Evolutionary conservation across 2,888 invertebrate species (phyloP).

Genomic region (Plebejus argus): DNA sequence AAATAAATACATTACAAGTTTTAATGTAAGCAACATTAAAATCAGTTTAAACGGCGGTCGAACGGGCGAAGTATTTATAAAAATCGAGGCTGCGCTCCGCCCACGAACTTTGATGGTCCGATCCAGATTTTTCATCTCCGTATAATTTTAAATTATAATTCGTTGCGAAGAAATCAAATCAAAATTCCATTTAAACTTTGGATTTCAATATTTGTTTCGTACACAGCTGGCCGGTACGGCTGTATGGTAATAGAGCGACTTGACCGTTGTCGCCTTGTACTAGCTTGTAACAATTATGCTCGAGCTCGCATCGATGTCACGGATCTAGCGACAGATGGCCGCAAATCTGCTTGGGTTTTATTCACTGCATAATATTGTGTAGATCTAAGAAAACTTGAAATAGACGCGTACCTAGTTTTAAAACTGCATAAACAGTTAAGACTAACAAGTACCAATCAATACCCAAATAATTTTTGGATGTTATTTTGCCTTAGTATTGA

Average conservation of each 20-base stretch:
- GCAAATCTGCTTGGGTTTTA: background rate
- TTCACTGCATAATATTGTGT: background rate
- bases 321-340: constrained; percentile 34
- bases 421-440: background rate
- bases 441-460: background rate
- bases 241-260: constrained; percentile 49
- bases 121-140: constrained; percentile 76
- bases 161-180: constrained; percentile 75
- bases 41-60: constrained; percentile 67
- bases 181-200: constrained; percentile 78
- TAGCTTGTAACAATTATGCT: constrained; percentile 36
- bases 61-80: constrained; percentile 55
- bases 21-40: constrained; percentile 59
- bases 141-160: constrained; percentile 79
- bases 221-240: constrained; percentile 60
- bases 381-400: background rate
- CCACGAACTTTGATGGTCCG: constrained; percentile 70
- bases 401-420: background rate
- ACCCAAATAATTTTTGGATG: no score
- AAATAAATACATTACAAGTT: constrained; percentile 38
- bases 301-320: constrained; percentile 26
- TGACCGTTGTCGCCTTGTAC: constrained; percentile 36
- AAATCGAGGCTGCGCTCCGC: constrained; percentile 44
- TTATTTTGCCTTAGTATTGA: background rate
- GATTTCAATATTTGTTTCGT: constrained; percentile 74